A percentile compares a stretch with the other conserved stretches of the same genome.
phyloP scores from a whole-genome alignment of 2,797 vertebrate species.

The Chaetodon trifasciatus region DNA sequence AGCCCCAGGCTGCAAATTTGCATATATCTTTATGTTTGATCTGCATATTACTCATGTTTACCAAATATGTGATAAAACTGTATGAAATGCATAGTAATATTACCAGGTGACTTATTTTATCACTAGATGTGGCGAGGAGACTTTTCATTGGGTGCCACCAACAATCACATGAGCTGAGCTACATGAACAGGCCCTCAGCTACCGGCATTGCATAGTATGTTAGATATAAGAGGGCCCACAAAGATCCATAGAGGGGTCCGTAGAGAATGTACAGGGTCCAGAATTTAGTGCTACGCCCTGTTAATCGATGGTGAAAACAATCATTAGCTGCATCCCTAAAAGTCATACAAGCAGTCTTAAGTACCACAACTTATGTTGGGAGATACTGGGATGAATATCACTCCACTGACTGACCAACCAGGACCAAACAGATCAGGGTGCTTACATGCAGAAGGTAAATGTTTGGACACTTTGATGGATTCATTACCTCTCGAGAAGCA shows the following conservation, averaged over 20 bases:
- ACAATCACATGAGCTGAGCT: neutral
- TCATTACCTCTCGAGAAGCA: neutral
- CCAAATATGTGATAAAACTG: neutral
- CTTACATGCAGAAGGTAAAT: neutral
- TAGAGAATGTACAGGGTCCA: too few relatives aligned
- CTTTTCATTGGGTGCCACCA: neutral
- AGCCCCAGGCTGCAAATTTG: neutral
- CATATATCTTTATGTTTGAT: neutral
- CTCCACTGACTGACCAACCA: neutral
- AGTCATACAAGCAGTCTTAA: neutral
- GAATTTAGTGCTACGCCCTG: too few relatives aligned
- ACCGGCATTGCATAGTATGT: neutral
- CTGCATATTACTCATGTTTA: neutral
- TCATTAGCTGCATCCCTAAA: neutral
- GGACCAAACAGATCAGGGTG: conserved; percentile 1
- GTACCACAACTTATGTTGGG: neutral
- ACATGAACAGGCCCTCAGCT: neutral
- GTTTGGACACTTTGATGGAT: conserved; percentile 7
- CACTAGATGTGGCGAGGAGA: neutral
- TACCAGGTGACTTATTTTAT: neutral
- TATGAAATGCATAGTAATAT: neutral
- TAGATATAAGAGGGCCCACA: too few relatives aligned
- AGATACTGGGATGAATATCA: neutral
- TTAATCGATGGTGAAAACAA: neutral
- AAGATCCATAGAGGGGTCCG: too few relatives aligned